phyloP scores from a whole-genome alignment of 2,888 invertebrate genomes.

The Odontocolon sp. region DNA sequence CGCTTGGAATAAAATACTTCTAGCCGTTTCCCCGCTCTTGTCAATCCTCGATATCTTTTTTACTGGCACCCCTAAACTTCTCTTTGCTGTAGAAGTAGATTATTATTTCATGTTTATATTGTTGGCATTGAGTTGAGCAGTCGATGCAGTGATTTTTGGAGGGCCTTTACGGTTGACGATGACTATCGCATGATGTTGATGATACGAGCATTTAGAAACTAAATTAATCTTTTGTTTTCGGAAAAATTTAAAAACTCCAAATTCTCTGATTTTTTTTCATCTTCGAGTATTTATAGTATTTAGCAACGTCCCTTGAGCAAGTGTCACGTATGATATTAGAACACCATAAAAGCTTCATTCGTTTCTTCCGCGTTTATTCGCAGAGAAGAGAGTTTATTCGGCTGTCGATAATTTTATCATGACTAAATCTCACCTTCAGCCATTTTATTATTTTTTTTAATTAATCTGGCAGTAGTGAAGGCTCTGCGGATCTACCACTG shows the following conservation, averaged over 20 bases:
- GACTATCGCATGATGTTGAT: conserved; percentile 14
- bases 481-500: conserved; percentile 38
- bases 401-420: conserved; percentile 12
- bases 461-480: conserved; percentile 53
- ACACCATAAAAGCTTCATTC: conserved; percentile 52
- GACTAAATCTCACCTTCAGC: conserved; percentile 12
- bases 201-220: conserved; percentile 23
- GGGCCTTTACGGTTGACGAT: conserved; percentile 34
- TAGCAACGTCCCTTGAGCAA: conserved; percentile 60
- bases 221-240: conserved; percentile 39
- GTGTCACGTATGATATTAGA: conserved; percentile 55
- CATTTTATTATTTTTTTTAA: conserved; percentile 14
- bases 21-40: too few relatives aligned
- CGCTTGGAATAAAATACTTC: neutral
- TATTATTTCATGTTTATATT: conserved; percentile 20
- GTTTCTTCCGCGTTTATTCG: conserved; percentile 5
- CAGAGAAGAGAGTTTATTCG: neutral
- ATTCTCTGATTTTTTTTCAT: neutral
- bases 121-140: conserved; percentile 31
- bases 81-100: conserved; percentile 9
- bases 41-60: neutral
- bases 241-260: conserved; percentile 2
- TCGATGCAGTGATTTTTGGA: conserved; percentile 34
- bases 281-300: conserved; percentile 20
- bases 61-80: neutral